Percentiles rank a stretch among this genome's conserved stretches.
phyloP scores from a whole-genome alignment of 2,888 invertebrate species.

The Calameuta filiformis region DNA sequence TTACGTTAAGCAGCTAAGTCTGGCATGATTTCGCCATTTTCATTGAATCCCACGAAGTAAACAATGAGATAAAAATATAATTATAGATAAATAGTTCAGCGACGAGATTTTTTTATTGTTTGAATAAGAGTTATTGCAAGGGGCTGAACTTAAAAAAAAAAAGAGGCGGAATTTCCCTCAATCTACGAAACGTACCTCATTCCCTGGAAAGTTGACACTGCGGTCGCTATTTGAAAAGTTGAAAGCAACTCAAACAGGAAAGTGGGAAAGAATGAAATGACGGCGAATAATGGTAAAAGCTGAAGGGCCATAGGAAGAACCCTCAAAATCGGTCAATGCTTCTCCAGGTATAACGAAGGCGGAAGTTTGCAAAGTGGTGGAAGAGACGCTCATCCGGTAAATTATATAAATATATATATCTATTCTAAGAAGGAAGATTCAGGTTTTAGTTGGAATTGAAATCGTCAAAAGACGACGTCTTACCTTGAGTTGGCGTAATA shows the following conservation, averaged over 20 bases:
- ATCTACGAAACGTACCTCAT: neutral
- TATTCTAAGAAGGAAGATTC: neutral
- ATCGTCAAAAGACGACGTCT: neutral
- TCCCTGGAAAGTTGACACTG: neutral
- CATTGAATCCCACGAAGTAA: neutral
- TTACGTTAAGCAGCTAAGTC: neutral
- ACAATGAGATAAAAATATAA: neutral
- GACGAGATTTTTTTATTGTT: neutral
- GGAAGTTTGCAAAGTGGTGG: neutral
- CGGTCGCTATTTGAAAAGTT: neutral
- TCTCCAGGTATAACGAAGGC: conserved; percentile 1
- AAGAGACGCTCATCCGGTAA: neutral
- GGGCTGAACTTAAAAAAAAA: neutral
- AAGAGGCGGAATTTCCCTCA: neutral
- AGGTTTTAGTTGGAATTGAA: neutral
- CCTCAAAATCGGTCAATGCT: conserved; percentile 7
- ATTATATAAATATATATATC: neutral
- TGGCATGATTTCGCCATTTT: neutral
- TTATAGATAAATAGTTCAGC: neutral
- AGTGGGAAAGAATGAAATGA: neutral
- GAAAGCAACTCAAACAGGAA: neutral
- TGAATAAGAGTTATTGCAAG: neutral
- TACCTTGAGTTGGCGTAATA: neutral
- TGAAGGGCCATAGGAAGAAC: neutral
- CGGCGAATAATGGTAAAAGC: neutral